Evolutionary conservation across 2,888 invertebrate genomes (phyloP), one percentile per base, ranked within the genome.

Genomic region (Noctua comes): DNA sequence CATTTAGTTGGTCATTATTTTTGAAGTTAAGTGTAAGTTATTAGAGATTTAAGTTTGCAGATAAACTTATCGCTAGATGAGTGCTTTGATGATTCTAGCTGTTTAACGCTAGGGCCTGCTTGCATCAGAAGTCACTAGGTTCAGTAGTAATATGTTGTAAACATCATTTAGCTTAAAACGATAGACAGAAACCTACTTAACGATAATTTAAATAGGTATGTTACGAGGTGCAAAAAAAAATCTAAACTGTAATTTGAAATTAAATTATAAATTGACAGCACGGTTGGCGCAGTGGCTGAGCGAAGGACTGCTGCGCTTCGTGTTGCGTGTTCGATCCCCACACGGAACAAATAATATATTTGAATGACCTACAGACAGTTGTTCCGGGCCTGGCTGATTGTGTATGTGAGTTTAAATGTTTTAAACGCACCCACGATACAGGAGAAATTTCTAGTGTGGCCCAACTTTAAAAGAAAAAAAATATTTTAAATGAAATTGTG

Each of bases 1-100:
- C 80, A 85, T 88, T 88, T 86, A 84, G 31, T 76, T 78, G 73
- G 73, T 76, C 72, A 76, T 84, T 86, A 86, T 82, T 85, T 82
- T 75, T 36, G 40, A 74, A 68, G 59, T 68, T 43, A 65, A 81
- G 71, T 71, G 73, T 72, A 57, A 36, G 8, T 40, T 68, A 43
- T 57, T 66, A 48, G 65, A 65, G 24, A 59, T 40, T 65, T 51
- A 8, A 24, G 5, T 36, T 36, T 6, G 1, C 0, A 10, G 11
- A 27, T n/a, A 79, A 65, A 64, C 10, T 16, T n/a, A 21, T 18
- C 46, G 51, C 24, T 27, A 27, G 21, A 51, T 24, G 10, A 27
- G 21, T 54, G 5, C 1, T 46, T 57, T 40, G 59, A 27, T 59
- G 57, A 16, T 27, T 57, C 6, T 27, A 59, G 27, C 0, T 27